A percentile compares a stretch with the other conserved stretches of the same genome.
phyloP scores from a whole-genome alignment of 2,888 invertebrate species.

The Zhengitettix transpicula region DNA sequence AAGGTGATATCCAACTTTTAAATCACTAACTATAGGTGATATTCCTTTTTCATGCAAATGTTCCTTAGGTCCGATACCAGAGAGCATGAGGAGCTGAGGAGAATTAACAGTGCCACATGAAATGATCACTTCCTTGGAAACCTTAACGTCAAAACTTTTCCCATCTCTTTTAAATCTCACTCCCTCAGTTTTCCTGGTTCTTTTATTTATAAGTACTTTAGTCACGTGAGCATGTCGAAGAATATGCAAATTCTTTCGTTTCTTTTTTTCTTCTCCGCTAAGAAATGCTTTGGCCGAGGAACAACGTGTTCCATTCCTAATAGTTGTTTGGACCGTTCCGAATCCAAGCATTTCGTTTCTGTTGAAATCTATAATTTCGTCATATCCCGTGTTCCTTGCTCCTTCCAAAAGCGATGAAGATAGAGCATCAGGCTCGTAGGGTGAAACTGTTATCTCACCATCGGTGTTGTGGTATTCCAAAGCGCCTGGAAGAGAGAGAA shows the following conservation, averaged over 20 bases:
- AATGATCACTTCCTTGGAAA: background rate
- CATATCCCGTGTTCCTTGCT: no score
- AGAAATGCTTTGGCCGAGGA: conserved; percentile 49
- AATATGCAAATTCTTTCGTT: conserved; percentile 48
- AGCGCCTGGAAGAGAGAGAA: no score
- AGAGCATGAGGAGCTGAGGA: background rate
- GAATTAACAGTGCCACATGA: background rate
- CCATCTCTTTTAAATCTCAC: conserved; percentile 44
- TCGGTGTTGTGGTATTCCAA: no score
- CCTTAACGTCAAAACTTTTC: conserved; percentile 17
- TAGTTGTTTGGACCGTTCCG: conserved; percentile 19
- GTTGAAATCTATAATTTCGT: background rate
- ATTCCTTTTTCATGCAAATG: background rate
- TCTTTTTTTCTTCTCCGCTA: conserved; percentile 31
- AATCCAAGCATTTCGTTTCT: background rate
- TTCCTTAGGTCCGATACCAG: background rate
- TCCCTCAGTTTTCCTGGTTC: conserved; percentile 45
- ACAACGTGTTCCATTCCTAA: conserved; percentile 23
- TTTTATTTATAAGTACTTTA: conserved; percentile 46
- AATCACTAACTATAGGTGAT: background rate
- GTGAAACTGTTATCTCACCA: no score
- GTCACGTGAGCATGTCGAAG: conserved; percentile 41
- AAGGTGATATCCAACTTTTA: background rate
- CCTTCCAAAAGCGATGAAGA: no score
- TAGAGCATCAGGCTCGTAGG: no score